Conservation (phyloP, 1,140 invertebrate species). For the Drosophila sproati region DNA sequence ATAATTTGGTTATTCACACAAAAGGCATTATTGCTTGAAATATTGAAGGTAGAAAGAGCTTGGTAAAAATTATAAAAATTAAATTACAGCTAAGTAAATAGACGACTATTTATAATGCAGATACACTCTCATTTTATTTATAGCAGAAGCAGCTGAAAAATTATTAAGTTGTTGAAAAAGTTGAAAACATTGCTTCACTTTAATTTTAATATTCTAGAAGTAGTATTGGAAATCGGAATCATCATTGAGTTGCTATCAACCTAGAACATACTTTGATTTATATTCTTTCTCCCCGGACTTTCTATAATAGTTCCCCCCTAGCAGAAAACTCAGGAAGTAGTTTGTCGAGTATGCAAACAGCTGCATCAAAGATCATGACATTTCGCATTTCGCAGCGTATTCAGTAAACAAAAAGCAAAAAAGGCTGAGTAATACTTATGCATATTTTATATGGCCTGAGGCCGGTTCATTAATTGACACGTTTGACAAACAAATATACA, state of each 20-base stretch:
- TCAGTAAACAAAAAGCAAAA: slow-evolving; percentile 44
- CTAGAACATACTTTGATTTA: too few relatives aligned
- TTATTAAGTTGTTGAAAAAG: too few relatives aligned
- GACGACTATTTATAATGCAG: neutral
- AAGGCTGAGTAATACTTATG: slow-evolving; percentile 46
- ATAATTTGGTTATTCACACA: too few relatives aligned
- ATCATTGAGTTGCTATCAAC: too few relatives aligned
- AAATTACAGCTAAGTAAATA: neutral
- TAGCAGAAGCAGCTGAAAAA: neutral
- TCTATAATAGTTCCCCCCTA: too few relatives aligned
- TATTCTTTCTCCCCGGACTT: too few relatives aligned
- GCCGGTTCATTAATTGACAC: slow-evolving; percentile 61
- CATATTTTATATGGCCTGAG: slow-evolving; percentile 44
- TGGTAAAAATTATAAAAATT: neutral
- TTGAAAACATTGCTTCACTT: too few relatives aligned
- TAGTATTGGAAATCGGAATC: too few relatives aligned
- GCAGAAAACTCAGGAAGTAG: neutral
- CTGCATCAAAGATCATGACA: neutral
- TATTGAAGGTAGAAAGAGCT: neutral
- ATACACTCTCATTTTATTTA: neutral
- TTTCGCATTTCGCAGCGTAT: slow-evolving; percentile 18
- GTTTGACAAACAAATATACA: slow-evolving; percentile 34
- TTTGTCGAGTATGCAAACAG: slow-evolving; percentile 1
- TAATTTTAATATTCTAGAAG: too few relatives aligned
- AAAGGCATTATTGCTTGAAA: too few relatives aligned